Conservation (phyloP, 30 jellyfish, hydroid and myxozoan genomes). For the Catostylus mosaicus region DNA sequence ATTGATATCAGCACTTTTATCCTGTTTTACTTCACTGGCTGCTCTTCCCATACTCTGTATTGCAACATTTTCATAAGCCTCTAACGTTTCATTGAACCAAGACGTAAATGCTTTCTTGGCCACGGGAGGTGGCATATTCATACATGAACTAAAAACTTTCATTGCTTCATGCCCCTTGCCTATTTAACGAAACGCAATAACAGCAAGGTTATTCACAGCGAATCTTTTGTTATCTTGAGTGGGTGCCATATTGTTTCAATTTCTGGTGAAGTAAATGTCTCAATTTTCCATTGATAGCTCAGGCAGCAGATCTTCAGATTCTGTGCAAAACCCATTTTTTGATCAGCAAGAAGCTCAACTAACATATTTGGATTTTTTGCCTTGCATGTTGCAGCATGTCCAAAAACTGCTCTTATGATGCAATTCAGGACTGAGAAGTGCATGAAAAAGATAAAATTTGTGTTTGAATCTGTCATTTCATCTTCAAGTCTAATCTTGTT, state of each 20-base stretch:
- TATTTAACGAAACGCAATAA: conserved; percentile 66
- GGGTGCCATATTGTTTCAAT: not conserved
- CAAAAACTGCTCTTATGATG: no score
- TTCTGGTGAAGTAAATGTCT: conserved; percentile 18
- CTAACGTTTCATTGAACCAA: conserved; percentile 9
- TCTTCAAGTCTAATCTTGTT: no score
- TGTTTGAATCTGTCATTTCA: no score
- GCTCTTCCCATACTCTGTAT: conserved; percentile 52
- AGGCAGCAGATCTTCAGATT: no score
- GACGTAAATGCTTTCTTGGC: conserved; percentile 27
- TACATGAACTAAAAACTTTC: conserved; percentile 41
- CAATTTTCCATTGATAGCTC: conserved; percentile 3
- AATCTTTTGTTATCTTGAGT: conserved; percentile 18
- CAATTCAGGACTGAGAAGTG: no score
- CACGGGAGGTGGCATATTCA: conserved; percentile 81
- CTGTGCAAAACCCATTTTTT: no score
- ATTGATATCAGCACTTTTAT: conserved; percentile 24
- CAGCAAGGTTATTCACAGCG: conserved; percentile 17
- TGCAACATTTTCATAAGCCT: conserved; percentile 63
- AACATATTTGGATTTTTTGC: no score
- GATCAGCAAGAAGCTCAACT: no score
- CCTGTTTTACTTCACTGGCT: conserved; percentile 23
- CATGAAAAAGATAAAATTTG: no score
- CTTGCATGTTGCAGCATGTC: no score
- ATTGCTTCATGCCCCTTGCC: conserved; percentile 68